phyloP scores from a whole-genome alignment of 2,797 vertebrate genomes.

The Bradypodion pumilum region DNA sequence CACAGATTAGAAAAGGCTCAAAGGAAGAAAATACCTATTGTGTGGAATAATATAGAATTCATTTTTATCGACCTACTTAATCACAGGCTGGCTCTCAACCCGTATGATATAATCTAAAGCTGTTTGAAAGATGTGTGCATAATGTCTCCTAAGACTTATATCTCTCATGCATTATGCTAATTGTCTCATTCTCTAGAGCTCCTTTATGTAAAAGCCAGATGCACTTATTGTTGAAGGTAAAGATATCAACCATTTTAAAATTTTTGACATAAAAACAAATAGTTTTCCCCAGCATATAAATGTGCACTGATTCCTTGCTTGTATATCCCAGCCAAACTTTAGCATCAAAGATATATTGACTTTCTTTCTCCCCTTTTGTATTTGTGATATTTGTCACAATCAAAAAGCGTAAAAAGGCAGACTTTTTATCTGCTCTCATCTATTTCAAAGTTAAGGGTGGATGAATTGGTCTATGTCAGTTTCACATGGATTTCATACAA shows the following conservation, averaged over 20 bases:
- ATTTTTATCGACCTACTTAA: background rate
- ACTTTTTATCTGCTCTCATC: background rate
- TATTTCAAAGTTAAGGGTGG: background rate
- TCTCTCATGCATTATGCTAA: background rate
- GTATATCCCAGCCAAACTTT: background rate
- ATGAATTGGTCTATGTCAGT: background rate
- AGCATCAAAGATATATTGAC: background rate
- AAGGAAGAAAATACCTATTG: background rate
- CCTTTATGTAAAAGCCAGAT: background rate
- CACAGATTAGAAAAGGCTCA: background rate
- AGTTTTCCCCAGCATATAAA: background rate
- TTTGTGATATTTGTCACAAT: background rate
- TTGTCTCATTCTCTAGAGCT: background rate
- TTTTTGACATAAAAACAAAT: background rate
- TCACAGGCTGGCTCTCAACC: background rate
- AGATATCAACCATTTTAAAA: background rate
- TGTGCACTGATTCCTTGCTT: background rate
- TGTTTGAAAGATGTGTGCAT: constrained; percentile 7
- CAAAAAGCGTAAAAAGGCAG: background rate
- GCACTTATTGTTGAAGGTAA: background rate
- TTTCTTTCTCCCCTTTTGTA: background rate
- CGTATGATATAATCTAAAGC: background rate
- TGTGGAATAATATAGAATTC: background rate
- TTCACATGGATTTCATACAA: background rate
- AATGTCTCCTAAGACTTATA: background rate